Percentiles rank a stretch among this genome's conserved stretches.
These are phyloP conservation scores for Xylophagus ater DNA, from an alignment of 2,888 invertebrate genomes.

Conservation along the genomic window DNA sequence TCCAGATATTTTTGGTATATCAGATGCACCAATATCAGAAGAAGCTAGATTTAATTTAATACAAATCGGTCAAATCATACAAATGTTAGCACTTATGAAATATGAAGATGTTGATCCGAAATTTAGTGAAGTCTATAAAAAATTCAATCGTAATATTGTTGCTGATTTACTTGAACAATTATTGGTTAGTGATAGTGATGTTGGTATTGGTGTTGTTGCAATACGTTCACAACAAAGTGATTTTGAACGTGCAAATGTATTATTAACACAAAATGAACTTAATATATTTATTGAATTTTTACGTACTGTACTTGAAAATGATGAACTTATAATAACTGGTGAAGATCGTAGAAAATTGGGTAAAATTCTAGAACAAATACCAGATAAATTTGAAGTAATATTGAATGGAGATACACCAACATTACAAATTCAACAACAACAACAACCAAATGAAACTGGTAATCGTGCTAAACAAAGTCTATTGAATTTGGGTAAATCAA, in stretches of 20 bases:
- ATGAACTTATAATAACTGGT: conserved; percentile 28
- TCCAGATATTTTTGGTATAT: conserved; percentile 90
- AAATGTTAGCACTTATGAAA: conserved; percentile 77
- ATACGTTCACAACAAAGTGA: conserved; percentile 42
- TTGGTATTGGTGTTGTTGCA: conserved; percentile 34
- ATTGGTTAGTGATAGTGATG: conserved; percentile 35
- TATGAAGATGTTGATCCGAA: conserved; percentile 69
- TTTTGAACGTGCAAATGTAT: conserved; percentile 50
- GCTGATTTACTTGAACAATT: conserved; percentile 67
- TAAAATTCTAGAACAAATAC: conserved; percentile 41
- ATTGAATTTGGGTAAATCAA: conserved; percentile 33
- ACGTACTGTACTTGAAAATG: conserved; percentile 38
- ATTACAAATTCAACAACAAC: background rate
- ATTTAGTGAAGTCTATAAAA: conserved; percentile 62
- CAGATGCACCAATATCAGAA: conserved; percentile 83
- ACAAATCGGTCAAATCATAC: conserved; percentile 86
- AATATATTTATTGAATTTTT: conserved; percentile 48
- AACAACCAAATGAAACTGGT: conserved; percentile 2
- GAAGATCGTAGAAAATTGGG: conserved; percentile 40
- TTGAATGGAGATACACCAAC: conserved; percentile 19
- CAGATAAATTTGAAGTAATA: conserved; percentile 26
- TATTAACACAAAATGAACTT: conserved; percentile 58
- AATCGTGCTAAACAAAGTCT: conserved; percentile 29
- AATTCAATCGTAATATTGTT: conserved; percentile 62
- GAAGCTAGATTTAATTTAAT: conserved; percentile 81